These are phyloP conservation scores for Paradisaea rubra DNA, from an alignment of 2,113 vertebrate species.

Conservation along the genomic window DNA sequence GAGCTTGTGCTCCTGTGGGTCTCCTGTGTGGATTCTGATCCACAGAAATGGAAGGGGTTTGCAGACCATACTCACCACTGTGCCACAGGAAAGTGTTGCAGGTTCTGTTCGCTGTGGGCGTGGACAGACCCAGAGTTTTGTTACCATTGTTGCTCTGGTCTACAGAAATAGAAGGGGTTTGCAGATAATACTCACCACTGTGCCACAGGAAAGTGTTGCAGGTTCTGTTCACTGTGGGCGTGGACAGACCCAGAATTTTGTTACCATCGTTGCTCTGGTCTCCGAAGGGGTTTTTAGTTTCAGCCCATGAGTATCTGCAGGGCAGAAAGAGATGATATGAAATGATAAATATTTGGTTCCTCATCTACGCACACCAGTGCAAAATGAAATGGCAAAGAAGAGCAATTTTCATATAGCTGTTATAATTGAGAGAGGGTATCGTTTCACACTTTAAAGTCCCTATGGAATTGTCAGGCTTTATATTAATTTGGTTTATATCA, in stretches of 20 bases:
- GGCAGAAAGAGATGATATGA: background rate
- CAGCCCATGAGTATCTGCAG: background rate
- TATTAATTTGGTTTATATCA: background rate
- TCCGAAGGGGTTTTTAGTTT: background rate
- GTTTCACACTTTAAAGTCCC: background rate
- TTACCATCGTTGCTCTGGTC: background rate
- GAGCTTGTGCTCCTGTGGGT: fast-evolving
- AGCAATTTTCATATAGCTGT: background rate
- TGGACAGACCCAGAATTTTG: background rate
- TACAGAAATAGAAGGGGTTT: too few relatives aligned
- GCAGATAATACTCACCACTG: too few relatives aligned
- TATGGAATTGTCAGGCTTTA: background rate
- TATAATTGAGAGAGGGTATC: background rate
- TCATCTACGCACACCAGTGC: background rate
- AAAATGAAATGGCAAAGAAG: background rate
- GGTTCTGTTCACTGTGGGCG: background rate
- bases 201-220: background rate
- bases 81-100: background rate
- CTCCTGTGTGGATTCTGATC: background rate
- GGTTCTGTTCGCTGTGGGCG: background rate
- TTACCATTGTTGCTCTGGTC: background rate
- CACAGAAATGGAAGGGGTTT: background rate
- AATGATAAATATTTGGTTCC: background rate
- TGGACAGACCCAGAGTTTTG: background rate
- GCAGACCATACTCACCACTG: background rate